Conservation (phyloP, 2,797 vertebrate species). For the Furcifer pardalis region DNA sequence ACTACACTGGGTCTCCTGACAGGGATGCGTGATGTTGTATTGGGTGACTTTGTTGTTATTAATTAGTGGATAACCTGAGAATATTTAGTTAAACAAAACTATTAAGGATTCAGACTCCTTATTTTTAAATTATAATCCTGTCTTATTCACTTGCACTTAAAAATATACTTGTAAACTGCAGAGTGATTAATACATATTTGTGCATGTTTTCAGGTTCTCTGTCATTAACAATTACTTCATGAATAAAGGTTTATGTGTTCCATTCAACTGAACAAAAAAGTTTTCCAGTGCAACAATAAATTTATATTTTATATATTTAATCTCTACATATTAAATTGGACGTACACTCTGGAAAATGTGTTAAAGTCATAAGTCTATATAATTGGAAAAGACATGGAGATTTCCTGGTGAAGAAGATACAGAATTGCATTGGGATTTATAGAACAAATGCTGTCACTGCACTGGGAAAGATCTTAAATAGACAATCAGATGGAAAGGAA, state of each 20-base stretch:
- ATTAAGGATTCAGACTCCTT: background rate
- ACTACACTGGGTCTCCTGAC: too few species aligned
- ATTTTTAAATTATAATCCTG: background rate
- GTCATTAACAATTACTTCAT: background rate
- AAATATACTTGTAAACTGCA: background rate
- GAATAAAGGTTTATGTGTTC: background rate
- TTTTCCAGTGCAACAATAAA: background rate
- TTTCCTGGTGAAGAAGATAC: background rate
- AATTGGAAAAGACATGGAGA: background rate
- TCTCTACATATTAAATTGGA: background rate
- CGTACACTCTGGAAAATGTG: background rate
- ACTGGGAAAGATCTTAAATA: background rate
- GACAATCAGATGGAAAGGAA: background rate
- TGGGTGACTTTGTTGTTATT: slow-evolving; percentile 44
- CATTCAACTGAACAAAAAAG: background rate
- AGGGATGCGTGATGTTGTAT: background rate
- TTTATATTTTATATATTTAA: background rate
- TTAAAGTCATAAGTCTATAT: background rate
- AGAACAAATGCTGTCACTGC: background rate
- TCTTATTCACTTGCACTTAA: background rate
- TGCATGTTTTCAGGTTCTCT: background rate
- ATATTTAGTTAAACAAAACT: slow-evolving; percentile 15
- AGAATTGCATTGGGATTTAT: background rate
- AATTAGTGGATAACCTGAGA: slow-evolving; percentile 40
- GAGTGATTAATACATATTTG: slow-evolving; percentile 13